Conservation (phyloP, 2,797 vertebrate species). For the Anabacerthia variegaticeps region DNA sequence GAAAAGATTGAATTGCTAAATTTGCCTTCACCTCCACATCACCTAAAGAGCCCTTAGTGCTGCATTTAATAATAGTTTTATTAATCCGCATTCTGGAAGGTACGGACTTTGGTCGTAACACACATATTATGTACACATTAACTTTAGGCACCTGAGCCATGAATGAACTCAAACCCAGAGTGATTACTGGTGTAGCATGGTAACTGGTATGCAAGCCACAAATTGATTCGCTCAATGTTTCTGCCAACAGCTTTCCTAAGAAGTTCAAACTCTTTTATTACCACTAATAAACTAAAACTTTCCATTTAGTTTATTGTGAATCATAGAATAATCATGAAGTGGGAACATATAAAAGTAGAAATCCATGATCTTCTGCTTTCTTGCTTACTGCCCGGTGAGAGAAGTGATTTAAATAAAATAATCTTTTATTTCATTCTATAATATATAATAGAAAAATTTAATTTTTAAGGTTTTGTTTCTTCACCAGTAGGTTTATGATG, state of each 20-base stretch:
- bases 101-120: neutral
- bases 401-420: neutral
- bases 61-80: neutral
- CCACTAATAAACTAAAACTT: neutral
- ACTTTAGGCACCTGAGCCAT: neutral
- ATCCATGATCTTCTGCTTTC: neutral
- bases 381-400: neutral
- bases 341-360: neutral
- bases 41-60: neutral
- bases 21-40: neutral
- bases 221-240: neutral
- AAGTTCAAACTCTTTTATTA: neutral
- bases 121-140: neutral
- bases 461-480: neutral
- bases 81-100: neutral
- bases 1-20: neutral
- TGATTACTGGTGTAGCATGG: neutral
- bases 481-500: neutral
- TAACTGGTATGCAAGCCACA: neutral
- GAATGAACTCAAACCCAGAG: neutral
- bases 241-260: neutral
- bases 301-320: neutral
- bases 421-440: neutral
- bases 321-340: neutral
- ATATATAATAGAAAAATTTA: neutral